A percentile compares a stretch with the other conserved stretches of the same genome.
Conservation (phyloP, 2,797 vertebrate genomes). For the Sebastes steindachneri region DNA sequence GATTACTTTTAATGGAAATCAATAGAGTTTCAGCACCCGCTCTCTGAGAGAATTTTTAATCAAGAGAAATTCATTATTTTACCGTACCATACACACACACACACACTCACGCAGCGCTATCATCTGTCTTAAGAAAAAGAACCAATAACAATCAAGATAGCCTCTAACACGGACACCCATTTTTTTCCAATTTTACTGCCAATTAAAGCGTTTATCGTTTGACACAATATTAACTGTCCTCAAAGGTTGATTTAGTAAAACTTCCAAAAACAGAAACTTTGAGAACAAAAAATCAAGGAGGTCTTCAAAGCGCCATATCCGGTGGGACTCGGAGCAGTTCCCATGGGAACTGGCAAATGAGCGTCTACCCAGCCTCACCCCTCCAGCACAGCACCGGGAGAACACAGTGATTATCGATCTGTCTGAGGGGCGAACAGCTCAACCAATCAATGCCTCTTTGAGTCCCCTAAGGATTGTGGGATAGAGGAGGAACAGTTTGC, state of each 20-base stretch:
- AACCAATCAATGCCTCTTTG: slow-evolving; percentile 82
- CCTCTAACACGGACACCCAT: slow-evolving; percentile 1
- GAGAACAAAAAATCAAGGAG: slow-evolving; percentile 30
- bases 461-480: slow-evolving; percentile 64
- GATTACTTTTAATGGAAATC: slow-evolving; percentile 88
- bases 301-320: slow-evolving; percentile 49
- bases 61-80: slow-evolving; percentile 83
- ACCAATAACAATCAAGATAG: slow-evolving; percentile 52
- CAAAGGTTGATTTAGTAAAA: slow-evolving; percentile 54
- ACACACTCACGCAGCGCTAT: background rate
- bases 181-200: slow-evolving; percentile 15
- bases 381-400: slow-evolving; percentile 55
- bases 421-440: slow-evolving; percentile 75
- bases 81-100: slow-evolving; percentile 2
- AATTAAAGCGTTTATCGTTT: slow-evolving; percentile 52
- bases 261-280: slow-evolving; percentile 54
- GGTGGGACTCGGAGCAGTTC: slow-evolving; percentile 60
- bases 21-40: slow-evolving; percentile 77
- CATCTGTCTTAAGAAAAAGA: slow-evolving; percentile 41
- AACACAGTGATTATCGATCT: slow-evolving; percentile 80
- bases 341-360: slow-evolving; percentile 78
- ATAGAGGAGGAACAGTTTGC: slow-evolving; percentile 42
- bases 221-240: slow-evolving; percentile 36
- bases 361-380: slow-evolving; percentile 55
- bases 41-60: slow-evolving; percentile 79